Evolutionary conservation across 2,797 vertebrate species (phyloP).

Genomic region (Vireo griseus): DNA sequence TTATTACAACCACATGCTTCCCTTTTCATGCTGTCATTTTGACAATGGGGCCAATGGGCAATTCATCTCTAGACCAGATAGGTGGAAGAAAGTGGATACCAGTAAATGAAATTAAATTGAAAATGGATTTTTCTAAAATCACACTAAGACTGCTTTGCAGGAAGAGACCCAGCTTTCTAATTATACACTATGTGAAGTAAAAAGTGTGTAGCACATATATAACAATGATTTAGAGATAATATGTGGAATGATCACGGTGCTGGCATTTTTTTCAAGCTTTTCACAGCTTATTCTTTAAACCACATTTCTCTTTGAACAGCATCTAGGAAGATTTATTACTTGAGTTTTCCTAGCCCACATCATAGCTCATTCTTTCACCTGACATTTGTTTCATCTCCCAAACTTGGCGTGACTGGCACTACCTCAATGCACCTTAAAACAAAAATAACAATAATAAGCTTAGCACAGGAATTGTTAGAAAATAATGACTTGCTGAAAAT

Average conservation of each 20-base stretch:
- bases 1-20: conserved; percentile 72
- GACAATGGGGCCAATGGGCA: conserved; percentile 41
- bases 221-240: conserved; percentile 35
- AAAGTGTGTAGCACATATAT: background rate
- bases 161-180: conserved; percentile 24
- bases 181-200: background rate
- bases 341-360: background rate
- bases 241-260: background rate
- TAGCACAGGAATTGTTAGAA: background rate
- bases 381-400: background rate
- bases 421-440: background rate
- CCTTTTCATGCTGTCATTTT: conserved; percentile 67
- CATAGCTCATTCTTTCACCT: conserved; percentile 15
- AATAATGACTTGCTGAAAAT: background rate
- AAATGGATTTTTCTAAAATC: conserved; percentile 56
- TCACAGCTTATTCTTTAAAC: conserved; percentile 38
- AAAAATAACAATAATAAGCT: background rate
- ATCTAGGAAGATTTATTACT: conserved; percentile 21
- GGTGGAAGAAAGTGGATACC: conserved; percentile 2
- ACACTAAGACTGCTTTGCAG: conserved; percentile 21
- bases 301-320: conserved; percentile 7
- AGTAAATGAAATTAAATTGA: conserved; percentile 53
- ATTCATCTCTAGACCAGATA: conserved; percentile 56
- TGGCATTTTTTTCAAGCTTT: conserved; percentile 44
- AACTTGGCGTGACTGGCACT: background rate